Base-by-base conservation (phyloP, 1,140 invertebrate species). In the Tetramorium parvispinum region DNA sequence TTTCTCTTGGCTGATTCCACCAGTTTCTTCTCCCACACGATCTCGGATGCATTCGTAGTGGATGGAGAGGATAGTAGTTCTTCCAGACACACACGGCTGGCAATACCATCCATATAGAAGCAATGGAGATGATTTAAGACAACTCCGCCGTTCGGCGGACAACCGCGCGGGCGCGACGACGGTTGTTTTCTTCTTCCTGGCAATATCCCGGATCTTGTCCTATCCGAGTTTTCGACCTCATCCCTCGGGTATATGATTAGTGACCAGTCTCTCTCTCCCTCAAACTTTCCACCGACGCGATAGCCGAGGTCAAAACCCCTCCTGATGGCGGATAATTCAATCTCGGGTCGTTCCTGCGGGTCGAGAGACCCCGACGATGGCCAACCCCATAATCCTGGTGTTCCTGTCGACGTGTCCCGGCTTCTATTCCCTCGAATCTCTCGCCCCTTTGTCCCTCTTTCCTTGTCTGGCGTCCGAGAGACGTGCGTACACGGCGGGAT, bases 251-350 rank as follows among this genome's bases (percentile, higher is more conserved):
- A 87, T 86, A 91, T 93, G 93, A 93, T 93, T 93, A 93, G 92
- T 92, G 91, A 91, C 85, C 87, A 82, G 71, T 79, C 82, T 77
- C 85, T 88, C 83, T 79, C 85, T 49, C 83, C n/a, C 75, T 78
- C 82, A 59, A 90, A 93, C 89, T 92, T 91, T 91, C 87, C 76
- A 85, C 87, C 68, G 43, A 79, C 86, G 83, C 88, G 86, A 90
- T 88, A 77, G 81, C 79, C 66, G 88, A 91, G 91, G 91, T 92
- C 91, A 86, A 90, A 85, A 87, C 88, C 88, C 86, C 77, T 82
- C 73, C 75, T 81, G 86, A 91, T 90, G 89, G 77, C 85, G 86
- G 93, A 94, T 94, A 94, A 94, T 94, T 94, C 94, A 94, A 94
- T 94, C 92, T 89, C 85, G 88, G 88, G 87, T 85, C 86, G 88